These are phyloP conservation scores for Selenia dentaria DNA, from an alignment of 2,888 invertebrate species.

Conservation along the genomic window DNA sequence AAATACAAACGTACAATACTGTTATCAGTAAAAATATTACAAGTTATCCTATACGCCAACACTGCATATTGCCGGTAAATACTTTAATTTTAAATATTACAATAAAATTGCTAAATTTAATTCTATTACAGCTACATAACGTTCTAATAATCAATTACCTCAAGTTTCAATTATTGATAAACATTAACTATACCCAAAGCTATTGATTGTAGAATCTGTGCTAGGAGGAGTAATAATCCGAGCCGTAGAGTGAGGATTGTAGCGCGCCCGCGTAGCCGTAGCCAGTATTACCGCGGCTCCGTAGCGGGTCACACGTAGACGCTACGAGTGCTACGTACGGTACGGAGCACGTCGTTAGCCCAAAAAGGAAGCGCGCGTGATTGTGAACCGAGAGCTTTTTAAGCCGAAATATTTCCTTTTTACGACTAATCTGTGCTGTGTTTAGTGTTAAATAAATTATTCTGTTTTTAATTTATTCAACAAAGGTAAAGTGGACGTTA, in stretches of 20 bases:
- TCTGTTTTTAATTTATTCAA: constrained; percentile 23
- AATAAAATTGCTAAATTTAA: too few relatives aligned
- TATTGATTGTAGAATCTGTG: constrained; percentile 78
- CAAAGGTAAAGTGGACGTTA: constrained; percentile 59
- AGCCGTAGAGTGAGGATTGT: constrained; percentile 65
- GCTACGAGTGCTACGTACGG: constrained; percentile 42
- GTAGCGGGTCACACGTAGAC: constrained; percentile 62
- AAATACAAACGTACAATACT: too few relatives aligned
- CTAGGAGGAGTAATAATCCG: constrained; percentile 67
- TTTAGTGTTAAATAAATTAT: constrained; percentile 34
- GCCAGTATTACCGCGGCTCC: constrained; percentile 72
- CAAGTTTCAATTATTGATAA: constrained; percentile 23
- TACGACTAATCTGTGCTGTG: constrained; percentile 58
- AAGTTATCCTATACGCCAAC: too few relatives aligned
- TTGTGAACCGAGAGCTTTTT: constrained; percentile 12
- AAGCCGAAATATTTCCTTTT: constrained; percentile 4
- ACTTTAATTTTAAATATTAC: too few relatives aligned
- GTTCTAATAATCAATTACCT: too few relatives aligned
- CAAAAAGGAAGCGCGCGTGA: constrained; percentile 32
- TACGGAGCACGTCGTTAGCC: constrained; percentile 32
- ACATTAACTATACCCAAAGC: constrained; percentile 47
- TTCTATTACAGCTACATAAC: too few relatives aligned
- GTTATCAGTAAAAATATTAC: too few relatives aligned
- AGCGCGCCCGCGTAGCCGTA: constrained; percentile 72
- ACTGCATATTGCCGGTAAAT: too few relatives aligned